Percentiles rank a stretch among this genome's conserved stretches.
phyloP scores from a whole-genome alignment of 2,888 invertebrate genomes.

The Aphidoletes aphidimyza region DNA sequence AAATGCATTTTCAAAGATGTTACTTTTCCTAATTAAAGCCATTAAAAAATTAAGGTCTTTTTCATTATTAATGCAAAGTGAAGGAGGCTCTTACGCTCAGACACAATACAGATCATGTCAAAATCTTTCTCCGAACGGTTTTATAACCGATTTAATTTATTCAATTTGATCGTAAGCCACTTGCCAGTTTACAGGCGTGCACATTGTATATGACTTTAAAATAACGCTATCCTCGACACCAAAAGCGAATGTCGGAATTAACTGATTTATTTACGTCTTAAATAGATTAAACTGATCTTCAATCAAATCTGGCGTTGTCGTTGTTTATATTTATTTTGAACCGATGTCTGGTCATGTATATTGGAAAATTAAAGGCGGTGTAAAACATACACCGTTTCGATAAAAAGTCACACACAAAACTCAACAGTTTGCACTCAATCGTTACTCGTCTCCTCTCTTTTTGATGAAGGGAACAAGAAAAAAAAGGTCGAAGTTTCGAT shows the following conservation, averaged over 20 bases:
- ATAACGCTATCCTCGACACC: not conserved
- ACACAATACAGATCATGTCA: not conserved
- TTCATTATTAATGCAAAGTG: not conserved
- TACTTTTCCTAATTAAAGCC: not conserved
- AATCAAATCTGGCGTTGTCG: not conserved
- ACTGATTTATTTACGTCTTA: not conserved
- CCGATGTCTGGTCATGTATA: no score
- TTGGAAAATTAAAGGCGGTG: no score
- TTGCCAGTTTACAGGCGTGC: not conserved
- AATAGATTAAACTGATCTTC: constrained; percentile 18
- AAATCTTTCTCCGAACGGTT: not conserved
- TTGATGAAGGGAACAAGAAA: not conserved
- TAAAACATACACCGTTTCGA: no score
- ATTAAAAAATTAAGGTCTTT: not conserved
- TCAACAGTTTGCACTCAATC: no score
- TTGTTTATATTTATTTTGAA: no score
- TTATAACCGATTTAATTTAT: constrained; percentile 28
- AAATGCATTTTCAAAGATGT: not conserved
- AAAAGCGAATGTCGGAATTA: not conserved
- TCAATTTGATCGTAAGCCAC: not conserved
- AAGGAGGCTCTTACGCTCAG: not conserved
- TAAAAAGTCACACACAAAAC: no score
- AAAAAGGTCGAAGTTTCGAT: not conserved
- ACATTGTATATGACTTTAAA: not conserved
- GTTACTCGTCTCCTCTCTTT: no score